Base-by-base conservation (phyloP, 1,140 invertebrate species). In the Popillia japonica region DNA sequence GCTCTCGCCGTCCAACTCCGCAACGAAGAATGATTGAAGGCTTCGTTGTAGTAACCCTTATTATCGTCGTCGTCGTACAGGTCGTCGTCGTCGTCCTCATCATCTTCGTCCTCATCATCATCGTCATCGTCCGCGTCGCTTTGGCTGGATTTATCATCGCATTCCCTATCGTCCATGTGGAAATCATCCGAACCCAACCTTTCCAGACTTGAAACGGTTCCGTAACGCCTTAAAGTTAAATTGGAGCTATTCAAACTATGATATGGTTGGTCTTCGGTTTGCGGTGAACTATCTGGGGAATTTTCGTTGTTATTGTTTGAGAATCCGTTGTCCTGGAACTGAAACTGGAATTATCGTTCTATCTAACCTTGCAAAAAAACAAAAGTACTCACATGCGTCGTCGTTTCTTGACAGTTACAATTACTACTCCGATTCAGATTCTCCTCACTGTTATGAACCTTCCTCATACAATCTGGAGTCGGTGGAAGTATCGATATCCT, bases 121-220 rank as follows among this genome's bases (percentile, higher is more conserved):
- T 90, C 88, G 72, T 90, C 82, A 14, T 79, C 79, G 59, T 78
- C 72, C 59, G 80, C 83, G 34, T 78, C 81, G 61, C 61, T 68
- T 34, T 68, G 17, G 9, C 44, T 81, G 27, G 78, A 77, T 61
- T 87, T 83, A 2, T 83, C 85, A 34, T 88, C 87, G 3, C 61
- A 88, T 22, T 90, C 89, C 11, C 90, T 83, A 22, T 79, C 87
- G 85, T 91, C 91, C 74, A 89, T 89, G 79, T 88, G 86, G 14
- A 41, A 22, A 80, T 90, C 90, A 83, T 91, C 90, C 9, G 89
- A 89, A 76, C 88, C 89, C 23, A 92, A 80, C 79, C 90, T 88
- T 85, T 93, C 94, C 64, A 95, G 86, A 82, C 94, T 95, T 77
- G 93, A 94, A 88, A 95, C 91, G 7, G 94, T 95, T 7, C 94